Evolutionary conservation across 2,888 invertebrate species (phyloP).

Genomic region (Aphelenchoides bicaudatus): DNA sequence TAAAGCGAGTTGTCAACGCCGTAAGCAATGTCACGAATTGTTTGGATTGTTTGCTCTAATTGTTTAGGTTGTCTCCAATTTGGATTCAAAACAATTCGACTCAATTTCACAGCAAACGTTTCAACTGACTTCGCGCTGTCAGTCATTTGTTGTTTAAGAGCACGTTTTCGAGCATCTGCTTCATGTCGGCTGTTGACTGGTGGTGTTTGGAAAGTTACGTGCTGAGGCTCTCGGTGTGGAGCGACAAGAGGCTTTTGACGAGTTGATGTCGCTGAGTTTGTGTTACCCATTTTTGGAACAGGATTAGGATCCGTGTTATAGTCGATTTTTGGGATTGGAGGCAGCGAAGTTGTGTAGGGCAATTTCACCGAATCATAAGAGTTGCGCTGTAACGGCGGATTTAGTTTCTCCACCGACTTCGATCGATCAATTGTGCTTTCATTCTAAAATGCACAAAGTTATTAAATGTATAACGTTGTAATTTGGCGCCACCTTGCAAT

Average conservation of each 20-base stretch:
- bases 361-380: neutral
- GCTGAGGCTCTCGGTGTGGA: too few species aligned
- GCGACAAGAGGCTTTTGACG: too few species aligned
- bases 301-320: too few species aligned
- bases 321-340: neutral
- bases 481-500: too few species aligned
- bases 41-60: conserved; percentile 14
- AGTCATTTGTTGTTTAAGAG: conserved; percentile 20
- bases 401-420: too few species aligned
- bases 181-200: neutral
- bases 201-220: neutral
- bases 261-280: too few species aligned
- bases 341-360: conserved; percentile 1
- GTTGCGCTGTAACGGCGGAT: conserved; percentile 3
- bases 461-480: too few species aligned
- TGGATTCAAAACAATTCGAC: conserved; percentile 16
- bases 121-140: conserved; percentile 26
- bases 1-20: conserved; percentile 67
- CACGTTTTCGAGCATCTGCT: conserved; percentile 7
- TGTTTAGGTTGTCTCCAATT: conserved; percentile 20
- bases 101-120: conserved; percentile 19
- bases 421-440: too few species aligned
- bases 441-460: too few species aligned
- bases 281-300: too few species aligned
- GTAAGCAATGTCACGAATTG: conserved; percentile 36